Evolutionary conservation across 2,888 invertebrate genomes (phyloP).

Genomic region (Falcaria lacertinaria): DNA sequence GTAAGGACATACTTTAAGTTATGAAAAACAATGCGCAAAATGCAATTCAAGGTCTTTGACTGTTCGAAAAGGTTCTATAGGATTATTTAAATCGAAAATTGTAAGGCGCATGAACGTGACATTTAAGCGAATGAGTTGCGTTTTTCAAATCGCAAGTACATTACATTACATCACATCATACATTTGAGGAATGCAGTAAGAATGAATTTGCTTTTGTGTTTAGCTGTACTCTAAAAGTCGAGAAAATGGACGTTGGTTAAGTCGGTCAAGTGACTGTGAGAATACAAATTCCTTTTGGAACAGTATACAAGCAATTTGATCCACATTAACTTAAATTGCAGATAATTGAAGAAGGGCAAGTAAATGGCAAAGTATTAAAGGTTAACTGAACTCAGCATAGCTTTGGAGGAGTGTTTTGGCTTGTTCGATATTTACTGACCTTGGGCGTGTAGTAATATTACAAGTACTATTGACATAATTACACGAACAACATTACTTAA

Average conservation of each 20-base stretch:
- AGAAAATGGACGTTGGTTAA: conserved; percentile 24
- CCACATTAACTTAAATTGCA: too few species aligned
- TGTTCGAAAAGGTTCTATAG: too few species aligned
- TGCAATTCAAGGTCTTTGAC: too few species aligned
- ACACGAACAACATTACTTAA: background rate
- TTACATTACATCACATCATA: conserved; percentile 9
- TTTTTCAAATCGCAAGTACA: background rate
- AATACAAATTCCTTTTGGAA: conserved; percentile 18
- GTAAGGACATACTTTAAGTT: too few species aligned
- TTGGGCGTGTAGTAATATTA: background rate
- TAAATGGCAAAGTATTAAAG: conserved; percentile 10
- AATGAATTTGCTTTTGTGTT: background rate
- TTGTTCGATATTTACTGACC: background rate
- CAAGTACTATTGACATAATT: background rate
- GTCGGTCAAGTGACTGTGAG: conserved; percentile 32
- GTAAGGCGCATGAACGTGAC: conserved; percentile 28
- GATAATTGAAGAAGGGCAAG: conserved; percentile 11
- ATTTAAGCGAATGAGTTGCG: conserved; percentile 23
- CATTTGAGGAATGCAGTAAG: conserved; percentile 4
- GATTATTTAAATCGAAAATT: background rate
- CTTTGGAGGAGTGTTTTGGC: background rate
- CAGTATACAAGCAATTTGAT: conserved; percentile 27
- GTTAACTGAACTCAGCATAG: background rate
- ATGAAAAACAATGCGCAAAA: too few species aligned
- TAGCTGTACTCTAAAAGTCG: conserved; percentile 9